These are phyloP conservation scores for Cololabis saira DNA, from an alignment of 2,113 vertebrate genomes.

Conservation along the genomic window DNA sequence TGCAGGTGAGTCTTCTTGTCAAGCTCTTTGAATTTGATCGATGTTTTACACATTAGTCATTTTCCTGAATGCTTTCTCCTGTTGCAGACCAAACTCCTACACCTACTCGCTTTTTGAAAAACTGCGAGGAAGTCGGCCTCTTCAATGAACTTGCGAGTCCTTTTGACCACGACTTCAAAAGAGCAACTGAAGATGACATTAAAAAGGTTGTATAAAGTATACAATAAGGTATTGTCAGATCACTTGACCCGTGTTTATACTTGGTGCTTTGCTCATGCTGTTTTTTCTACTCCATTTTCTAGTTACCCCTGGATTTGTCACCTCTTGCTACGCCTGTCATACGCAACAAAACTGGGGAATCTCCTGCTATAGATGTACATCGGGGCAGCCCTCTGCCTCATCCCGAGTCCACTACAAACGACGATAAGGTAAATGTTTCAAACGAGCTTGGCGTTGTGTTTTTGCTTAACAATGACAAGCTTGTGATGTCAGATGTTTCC, in stretches of 20 bases:
- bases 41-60: background rate
- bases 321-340: constrained; percentile 95
- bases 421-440: constrained; percentile 88
- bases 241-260: background rate
- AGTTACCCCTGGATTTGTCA: constrained; percentile 98
- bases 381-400: constrained; percentile 96
- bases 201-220: constrained; percentile 89
- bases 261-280: background rate
- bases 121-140: constrained; percentile 98
- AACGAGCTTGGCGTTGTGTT: background rate
- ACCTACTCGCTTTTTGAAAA: constrained; percentile 97
- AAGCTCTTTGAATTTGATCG: background rate
- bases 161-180: constrained; percentile 99
- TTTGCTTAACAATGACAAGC: background rate
- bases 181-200: constrained; percentile 94
- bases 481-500: background rate
- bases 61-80: constrained; percentile 42
- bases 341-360: constrained; percentile 94
- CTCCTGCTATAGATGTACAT: constrained; percentile 88
- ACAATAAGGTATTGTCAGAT: background rate
- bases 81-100: constrained; percentile 97
- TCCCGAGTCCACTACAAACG: constrained; percentile 96
- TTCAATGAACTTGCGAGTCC: constrained; percentile 98
- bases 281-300: constrained; percentile 30
- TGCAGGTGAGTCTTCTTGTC: constrained; percentile 86